These are phyloP conservation scores for Hoplodrina blanda DNA, from an alignment of 2,888 invertebrate genomes.

Conservation along the genomic window DNA sequence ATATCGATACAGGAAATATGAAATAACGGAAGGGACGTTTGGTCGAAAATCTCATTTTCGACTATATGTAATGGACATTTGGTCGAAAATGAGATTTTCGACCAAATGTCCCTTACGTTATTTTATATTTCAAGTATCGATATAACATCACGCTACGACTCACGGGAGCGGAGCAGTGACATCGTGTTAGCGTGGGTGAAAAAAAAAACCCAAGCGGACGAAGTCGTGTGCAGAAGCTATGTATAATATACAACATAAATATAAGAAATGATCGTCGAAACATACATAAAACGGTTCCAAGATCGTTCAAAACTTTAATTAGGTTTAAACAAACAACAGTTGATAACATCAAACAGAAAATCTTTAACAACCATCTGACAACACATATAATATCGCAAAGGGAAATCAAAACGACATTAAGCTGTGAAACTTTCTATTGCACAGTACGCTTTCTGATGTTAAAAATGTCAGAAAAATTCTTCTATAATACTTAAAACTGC, in stretches of 20 bases:
- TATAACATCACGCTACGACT: too few species aligned
- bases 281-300: background rate
- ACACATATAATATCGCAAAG: slow-evolving; percentile 18
- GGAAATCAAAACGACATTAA: slow-evolving; percentile 7
- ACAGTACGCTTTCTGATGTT: slow-evolving; percentile 23
- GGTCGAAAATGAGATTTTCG: too few species aligned
- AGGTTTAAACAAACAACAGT: slow-evolving; percentile 5
- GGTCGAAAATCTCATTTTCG: too few species aligned
- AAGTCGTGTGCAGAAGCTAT: too few species aligned
- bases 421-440: slow-evolving; percentile 13
- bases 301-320: slow-evolving; percentile 1
- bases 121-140: too few species aligned
- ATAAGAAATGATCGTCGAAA: background rate
- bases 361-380: slow-evolving; percentile 3
- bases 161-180: too few species aligned
- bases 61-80: too few species aligned
- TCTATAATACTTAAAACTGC: slow-evolving; percentile 22
- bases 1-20: too few species aligned
- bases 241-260: background rate
- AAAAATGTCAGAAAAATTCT: slow-evolving; percentile 31
- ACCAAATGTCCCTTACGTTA: too few species aligned
- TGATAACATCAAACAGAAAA: background rate
- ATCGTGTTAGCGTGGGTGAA: too few species aligned
- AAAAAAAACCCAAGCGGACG: too few species aligned
- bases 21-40: too few species aligned